Evolutionary conservation across 2,888 invertebrate species (phyloP).

Genomic region (Anaspis maculata): DNA sequence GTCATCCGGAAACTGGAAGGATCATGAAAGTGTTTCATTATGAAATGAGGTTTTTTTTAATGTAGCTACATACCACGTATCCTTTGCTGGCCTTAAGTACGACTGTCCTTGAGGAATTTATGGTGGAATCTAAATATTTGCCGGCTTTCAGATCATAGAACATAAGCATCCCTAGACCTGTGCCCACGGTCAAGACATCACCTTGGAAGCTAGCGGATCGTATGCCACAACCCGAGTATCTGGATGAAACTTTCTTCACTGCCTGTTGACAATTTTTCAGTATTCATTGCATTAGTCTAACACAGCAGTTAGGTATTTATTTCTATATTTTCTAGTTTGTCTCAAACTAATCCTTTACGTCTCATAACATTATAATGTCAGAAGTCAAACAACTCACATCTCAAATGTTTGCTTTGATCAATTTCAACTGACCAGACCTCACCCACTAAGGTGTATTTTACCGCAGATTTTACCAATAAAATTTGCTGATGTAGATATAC

Average conservation of each 20-base stretch:
- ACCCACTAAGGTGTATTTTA: too few relatives aligned
- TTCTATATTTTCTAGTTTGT: too few relatives aligned
- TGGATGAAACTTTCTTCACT: slow-evolving; percentile 71
- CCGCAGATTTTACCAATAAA: too few relatives aligned
- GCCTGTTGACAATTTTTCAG: slow-evolving; percentile 42
- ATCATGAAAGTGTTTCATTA: too few relatives aligned
- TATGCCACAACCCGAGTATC: slow-evolving; percentile 87
- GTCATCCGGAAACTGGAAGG: slow-evolving; percentile 74
- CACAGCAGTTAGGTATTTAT: neutral
- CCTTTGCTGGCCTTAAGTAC: slow-evolving; percentile 82
- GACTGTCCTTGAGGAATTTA: slow-evolving; percentile 80
- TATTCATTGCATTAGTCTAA: neutral
- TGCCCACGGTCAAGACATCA: slow-evolving; percentile 86
- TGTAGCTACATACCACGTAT: slow-evolving; percentile 79
- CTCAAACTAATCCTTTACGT: too few relatives aligned
- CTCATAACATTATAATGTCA: too few relatives aligned
- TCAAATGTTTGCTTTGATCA: too few relatives aligned
- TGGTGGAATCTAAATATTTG: slow-evolving; percentile 85
- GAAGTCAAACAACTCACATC: too few relatives aligned
- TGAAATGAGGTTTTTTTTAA: too few relatives aligned
- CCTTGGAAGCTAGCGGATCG: slow-evolving; percentile 87
- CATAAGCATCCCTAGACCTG: slow-evolving; percentile 83
- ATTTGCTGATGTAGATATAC: too few relatives aligned
- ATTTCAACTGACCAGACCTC: too few relatives aligned
- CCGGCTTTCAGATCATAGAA: slow-evolving; percentile 90